phyloP scores from a whole-genome alignment of 2,797 vertebrate species.

The Aulostomus chinensis region DNA sequence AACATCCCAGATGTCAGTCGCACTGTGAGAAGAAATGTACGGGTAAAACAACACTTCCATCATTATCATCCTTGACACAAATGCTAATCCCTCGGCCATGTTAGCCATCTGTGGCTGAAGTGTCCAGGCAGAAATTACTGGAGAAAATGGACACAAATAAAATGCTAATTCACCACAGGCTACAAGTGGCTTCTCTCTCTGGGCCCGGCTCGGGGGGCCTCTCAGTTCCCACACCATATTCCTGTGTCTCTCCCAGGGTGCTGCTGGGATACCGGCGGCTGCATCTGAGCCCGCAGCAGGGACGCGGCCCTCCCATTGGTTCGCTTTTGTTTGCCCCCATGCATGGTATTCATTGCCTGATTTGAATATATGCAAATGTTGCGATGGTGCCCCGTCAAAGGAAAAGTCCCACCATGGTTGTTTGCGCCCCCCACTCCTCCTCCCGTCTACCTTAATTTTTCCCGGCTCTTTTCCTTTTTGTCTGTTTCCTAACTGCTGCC shows the following conservation, averaged over 20 bases:
- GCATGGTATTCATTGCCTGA: constrained; percentile 68
- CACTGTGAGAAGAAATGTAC: constrained; percentile 42
- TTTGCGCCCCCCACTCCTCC: not conserved
- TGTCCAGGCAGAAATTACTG: constrained; percentile 71
- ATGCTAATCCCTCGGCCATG: constrained; percentile 70
- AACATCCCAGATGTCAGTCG: no score
- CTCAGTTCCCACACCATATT: constrained; percentile 79
- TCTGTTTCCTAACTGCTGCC: constrained; percentile 47
- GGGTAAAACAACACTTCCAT: constrained; percentile 57
- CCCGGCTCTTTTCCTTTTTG: constrained; percentile 56
- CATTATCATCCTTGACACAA: constrained; percentile 68
- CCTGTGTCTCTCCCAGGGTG: constrained; percentile 65
- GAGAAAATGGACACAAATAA: constrained; percentile 78
- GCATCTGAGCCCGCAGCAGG: constrained; percentile 52
- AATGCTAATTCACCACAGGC: constrained; percentile 72
- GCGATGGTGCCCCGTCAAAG: constrained; percentile 63
- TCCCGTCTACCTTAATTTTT: constrained; percentile 47
- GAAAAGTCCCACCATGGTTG: constrained; percentile 51
- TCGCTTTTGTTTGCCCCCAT: constrained; percentile 69
- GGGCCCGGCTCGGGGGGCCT: constrained; percentile 67
- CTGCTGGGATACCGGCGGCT: constrained; percentile 64
- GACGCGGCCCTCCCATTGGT: constrained; percentile 63
- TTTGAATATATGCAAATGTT: constrained; percentile 84
- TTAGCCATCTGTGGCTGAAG: constrained; percentile 78
- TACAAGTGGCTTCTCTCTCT: constrained; percentile 71